Evolutionary conservation across 2,113 vertebrate species (phyloP).

Genomic region (Nibea albiflora): DNA sequence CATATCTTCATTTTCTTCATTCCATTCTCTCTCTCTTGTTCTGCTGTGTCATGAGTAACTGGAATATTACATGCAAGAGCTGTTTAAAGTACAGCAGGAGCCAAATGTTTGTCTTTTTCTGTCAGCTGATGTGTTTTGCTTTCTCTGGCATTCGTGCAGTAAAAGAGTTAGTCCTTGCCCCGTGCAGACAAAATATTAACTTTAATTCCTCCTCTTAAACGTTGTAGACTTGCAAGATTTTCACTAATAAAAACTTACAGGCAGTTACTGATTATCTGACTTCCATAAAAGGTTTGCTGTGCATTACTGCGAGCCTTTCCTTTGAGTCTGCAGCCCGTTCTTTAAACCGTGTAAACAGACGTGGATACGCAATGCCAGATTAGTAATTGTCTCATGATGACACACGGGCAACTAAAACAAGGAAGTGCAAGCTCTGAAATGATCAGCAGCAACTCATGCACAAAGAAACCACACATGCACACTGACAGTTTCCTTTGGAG

Average conservation of each 20-base stretch:
- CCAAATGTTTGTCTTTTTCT: neutral
- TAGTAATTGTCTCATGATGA: conserved; percentile 61
- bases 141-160: neutral
- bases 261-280: conserved; percentile 29
- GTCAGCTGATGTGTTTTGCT: neutral
- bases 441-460: neutral
- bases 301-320: neutral
- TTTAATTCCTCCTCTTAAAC: neutral
- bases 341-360: conserved; percentile 46
- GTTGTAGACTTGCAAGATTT: neutral
- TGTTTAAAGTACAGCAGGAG: neutral
- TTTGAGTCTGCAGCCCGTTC: conserved; percentile 4
- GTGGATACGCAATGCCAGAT: neutral
- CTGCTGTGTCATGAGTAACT: neutral
- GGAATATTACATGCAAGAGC: neutral
- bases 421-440: conserved; percentile 41
- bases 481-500: conserved; percentile 7
- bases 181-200: conserved; percentile 15
- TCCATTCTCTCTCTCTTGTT: neutral
- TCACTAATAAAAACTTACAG: conserved; percentile 21
- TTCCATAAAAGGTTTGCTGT: neutral
- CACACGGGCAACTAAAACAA: conserved; percentile 28
- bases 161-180: neutral
- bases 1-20: neutral
- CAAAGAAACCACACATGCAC: conserved; percentile 1